These are phyloP conservation scores for Trididemnum nubilum DNA, from an alignment of 23 tunicate species.

Conservation along the genomic window DNA sequence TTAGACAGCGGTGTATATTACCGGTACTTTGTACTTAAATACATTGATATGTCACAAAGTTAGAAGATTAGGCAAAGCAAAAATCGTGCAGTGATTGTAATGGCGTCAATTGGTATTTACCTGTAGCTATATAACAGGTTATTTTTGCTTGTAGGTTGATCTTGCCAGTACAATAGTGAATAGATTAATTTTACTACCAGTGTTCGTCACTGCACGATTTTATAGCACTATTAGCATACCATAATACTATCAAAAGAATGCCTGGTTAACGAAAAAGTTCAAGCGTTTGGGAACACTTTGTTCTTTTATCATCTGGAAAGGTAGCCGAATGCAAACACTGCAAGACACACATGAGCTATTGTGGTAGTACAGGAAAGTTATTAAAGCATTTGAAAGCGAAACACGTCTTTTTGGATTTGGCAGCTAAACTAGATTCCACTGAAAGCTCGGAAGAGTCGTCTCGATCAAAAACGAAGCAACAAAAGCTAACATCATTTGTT, in stretches of 20 bases:
- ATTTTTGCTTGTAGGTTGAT: no score
- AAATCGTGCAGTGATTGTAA: no score
- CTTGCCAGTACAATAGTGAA: no score
- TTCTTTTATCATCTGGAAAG: slow-evolving; percentile 12
- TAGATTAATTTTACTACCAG: no score
- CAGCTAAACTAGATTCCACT: not conserved
- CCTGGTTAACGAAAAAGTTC: slow-evolving; percentile 34
- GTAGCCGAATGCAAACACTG: slow-evolving; percentile 39
- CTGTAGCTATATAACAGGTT: no score
- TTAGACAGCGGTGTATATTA: no score
- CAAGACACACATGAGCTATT: slow-evolving; percentile 23
- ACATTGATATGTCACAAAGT: no score
- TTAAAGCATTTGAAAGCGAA: slow-evolving; percentile 15
- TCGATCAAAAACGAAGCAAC: slow-evolving; percentile 15
- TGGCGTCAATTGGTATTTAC: no score
- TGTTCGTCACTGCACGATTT: no score
- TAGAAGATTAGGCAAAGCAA: no score
- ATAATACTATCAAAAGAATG: not conserved
- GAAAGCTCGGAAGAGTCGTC: not conserved
- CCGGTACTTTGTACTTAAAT: no score
- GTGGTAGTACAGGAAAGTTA: slow-evolving; percentile 32
- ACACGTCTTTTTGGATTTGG: not conserved
- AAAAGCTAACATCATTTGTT: slow-evolving; percentile 34
- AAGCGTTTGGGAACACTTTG: slow-evolving; percentile 13
- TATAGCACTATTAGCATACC: no score